Percentiles rank a stretch among this genome's conserved stretches.
These are phyloP conservation scores for Drosophila nasuta DNA, from an alignment of 1,140 invertebrate genomes.

Conservation along the genomic window DNA sequence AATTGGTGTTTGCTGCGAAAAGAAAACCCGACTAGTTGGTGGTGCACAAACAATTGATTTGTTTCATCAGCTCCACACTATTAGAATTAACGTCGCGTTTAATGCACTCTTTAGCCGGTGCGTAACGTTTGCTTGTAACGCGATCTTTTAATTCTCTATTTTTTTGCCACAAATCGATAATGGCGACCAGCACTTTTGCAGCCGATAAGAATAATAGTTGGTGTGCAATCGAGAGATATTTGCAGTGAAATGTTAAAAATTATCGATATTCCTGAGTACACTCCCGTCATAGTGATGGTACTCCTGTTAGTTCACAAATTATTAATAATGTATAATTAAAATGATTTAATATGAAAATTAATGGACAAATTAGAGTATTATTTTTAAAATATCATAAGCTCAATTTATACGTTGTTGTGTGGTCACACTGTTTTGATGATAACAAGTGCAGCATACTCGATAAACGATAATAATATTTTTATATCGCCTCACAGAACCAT, in stretches of 20 bases:
- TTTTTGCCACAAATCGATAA: conserved; percentile 77
- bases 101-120: conserved; percentile 70
- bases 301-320: neutral
- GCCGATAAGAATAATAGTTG: conserved; percentile 47
- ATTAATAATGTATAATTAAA: too few relatives aligned
- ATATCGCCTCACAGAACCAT: conserved; percentile 30
- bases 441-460: conserved; percentile 12
- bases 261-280: conserved; percentile 22
- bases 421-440: neutral
- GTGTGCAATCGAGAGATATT: conserved; percentile 25
- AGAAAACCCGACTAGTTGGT: conserved; percentile 40
- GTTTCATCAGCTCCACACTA: conserved; percentile 27
- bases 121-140: conserved; percentile 60
- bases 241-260: neutral
- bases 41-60: conserved; percentile 16
- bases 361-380: neutral
- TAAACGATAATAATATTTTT: conserved; percentile 29
- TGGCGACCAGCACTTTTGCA: conserved; percentile 60
- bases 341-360: neutral
- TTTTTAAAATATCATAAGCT: neutral
- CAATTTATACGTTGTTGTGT: too few relatives aligned
- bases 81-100: conserved; percentile 59
- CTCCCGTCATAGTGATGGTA: neutral
- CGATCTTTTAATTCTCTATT: conserved; percentile 70
- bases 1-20: conserved; percentile 54